These are phyloP conservation scores for Coregonus sp. DNA, from an alignment of 2,797 vertebrate species.

Conservation along the genomic window DNA sequence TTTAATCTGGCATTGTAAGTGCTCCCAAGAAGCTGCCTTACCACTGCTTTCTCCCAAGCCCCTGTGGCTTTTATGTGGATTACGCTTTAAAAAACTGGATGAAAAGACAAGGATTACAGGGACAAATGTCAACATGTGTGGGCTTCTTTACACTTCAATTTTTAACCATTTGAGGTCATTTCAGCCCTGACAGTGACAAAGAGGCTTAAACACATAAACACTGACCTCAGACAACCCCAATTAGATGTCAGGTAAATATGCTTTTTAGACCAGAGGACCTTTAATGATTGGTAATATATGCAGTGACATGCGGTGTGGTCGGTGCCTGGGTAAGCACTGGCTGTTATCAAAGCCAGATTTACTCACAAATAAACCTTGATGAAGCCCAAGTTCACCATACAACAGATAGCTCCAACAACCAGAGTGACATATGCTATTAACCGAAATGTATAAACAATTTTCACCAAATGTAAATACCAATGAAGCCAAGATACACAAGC, in stretches of 20 bases:
- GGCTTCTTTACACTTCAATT: constrained; percentile 45
- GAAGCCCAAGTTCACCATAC: too few species aligned
- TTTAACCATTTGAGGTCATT: constrained; percentile 23
- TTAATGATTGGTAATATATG: neutral
- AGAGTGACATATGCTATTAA: neutral
- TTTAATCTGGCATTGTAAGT: constrained; percentile 49
- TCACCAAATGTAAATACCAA: too few species aligned
- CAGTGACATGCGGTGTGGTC: neutral
- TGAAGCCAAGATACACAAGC: too few species aligned
- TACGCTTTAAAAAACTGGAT: constrained; percentile 51
- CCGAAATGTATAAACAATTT: too few species aligned
- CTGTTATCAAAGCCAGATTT: too few species aligned
- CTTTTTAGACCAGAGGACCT: neutral
- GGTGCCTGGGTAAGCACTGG: neutral
- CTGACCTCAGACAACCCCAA: neutral
- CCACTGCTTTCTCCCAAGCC: constrained; percentile 16
- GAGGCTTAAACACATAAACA: constrained; percentile 11
- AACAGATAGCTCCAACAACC: too few species aligned
- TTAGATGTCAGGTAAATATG: neutral
- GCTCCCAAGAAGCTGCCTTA: constrained; percentile 24
- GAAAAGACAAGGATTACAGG: constrained; percentile 60
- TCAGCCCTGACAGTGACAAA: constrained; percentile 2
- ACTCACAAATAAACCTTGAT: too few species aligned
- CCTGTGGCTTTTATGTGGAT: constrained; percentile 49
- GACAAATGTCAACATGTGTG: constrained; percentile 54